A percentile compares a stretch with the other conserved stretches of the same genome.
These are phyloP conservation scores for Phyto melanocephala DNA, from an alignment of 2,888 invertebrate genomes.

Conservation along the genomic window DNA sequence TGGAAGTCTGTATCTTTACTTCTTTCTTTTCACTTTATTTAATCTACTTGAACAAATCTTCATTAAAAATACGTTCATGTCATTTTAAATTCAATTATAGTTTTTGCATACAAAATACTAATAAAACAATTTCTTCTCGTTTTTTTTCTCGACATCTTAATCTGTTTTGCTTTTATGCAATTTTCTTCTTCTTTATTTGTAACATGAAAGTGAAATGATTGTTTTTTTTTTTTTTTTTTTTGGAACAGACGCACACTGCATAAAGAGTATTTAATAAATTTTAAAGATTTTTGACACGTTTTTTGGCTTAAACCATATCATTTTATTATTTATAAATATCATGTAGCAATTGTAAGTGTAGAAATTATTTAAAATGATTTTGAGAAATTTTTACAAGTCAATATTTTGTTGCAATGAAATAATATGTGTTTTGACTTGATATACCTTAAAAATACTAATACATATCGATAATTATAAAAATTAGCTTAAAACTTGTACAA, in stretches of 20 bases:
- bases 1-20: not conserved
- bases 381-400: not conserved
- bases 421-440: too few relatives aligned
- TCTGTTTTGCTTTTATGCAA: not conserved
- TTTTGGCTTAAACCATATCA: slow-evolving; percentile 10
- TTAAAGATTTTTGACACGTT: slow-evolving; percentile 28
- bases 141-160: not conserved
- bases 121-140: slow-evolving; percentile 9
- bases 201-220: slow-evolving; percentile 21
- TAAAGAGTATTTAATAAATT: slow-evolving; percentile 1
- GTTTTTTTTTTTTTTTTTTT: not conserved
- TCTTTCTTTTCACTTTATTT: not conserved
- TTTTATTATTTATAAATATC: not conserved
- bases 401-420: too few relatives aligned
- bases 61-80: not conserved
- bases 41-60: not conserved
- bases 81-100: slow-evolving; percentile 39
- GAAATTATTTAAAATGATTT: not conserved
- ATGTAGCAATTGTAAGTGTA: not conserved
- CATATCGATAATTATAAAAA: too few relatives aligned
- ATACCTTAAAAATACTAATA: too few relatives aligned
- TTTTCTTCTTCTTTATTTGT: not conserved
- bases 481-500: too few relatives aligned
- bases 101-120: slow-evolving; percentile 27
- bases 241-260: not conserved